These are phyloP conservation scores for Sparidentex hasta DNA, from an alignment of 2,797 vertebrate species.

Conservation along the genomic window DNA sequence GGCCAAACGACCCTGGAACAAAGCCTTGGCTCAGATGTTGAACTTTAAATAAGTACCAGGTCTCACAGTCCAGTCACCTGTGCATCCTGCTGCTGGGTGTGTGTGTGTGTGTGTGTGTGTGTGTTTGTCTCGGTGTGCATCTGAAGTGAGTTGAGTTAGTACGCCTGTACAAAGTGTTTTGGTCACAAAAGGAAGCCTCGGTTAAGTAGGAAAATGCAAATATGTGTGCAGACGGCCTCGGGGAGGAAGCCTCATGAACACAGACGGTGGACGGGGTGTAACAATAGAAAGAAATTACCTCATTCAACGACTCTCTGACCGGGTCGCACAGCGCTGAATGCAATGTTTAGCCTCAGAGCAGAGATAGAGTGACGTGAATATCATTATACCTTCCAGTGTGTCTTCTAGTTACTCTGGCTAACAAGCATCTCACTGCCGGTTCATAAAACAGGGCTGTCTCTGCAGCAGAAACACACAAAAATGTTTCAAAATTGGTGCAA, in stretches of 20 bases:
- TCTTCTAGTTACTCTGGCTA: not conserved
- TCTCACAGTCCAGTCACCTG: slow-evolving; percentile 9
- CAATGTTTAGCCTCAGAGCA: not conserved
- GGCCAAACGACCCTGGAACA: not conserved
- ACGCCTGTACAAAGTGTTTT: slow-evolving; percentile 11
- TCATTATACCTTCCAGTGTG: not conserved
- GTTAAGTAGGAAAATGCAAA: slow-evolving; percentile 22
- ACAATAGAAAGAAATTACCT: slow-evolving; percentile 12
- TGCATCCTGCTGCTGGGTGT: not conserved
- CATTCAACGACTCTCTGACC: slow-evolving; percentile 1
- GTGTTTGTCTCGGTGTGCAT: not conserved
- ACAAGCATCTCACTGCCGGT: no score
- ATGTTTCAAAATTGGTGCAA: no score
- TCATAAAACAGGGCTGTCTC: no score
- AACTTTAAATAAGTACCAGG: slow-evolving; percentile 16
- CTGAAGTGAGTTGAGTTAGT: not conserved
- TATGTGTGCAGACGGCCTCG: slow-evolving; percentile 5
- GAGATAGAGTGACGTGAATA: not conserved
- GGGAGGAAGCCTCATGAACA: not conserved
- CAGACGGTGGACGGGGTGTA: not conserved
- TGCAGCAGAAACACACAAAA: no score
- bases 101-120: no score
- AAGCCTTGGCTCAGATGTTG: slow-evolving; percentile 18
- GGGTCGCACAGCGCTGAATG: not conserved
- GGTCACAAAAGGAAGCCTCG: slow-evolving; percentile 7